Conservation (phyloP, 2,797 vertebrate species). For the Cercopithecus petaurista region DNA sequence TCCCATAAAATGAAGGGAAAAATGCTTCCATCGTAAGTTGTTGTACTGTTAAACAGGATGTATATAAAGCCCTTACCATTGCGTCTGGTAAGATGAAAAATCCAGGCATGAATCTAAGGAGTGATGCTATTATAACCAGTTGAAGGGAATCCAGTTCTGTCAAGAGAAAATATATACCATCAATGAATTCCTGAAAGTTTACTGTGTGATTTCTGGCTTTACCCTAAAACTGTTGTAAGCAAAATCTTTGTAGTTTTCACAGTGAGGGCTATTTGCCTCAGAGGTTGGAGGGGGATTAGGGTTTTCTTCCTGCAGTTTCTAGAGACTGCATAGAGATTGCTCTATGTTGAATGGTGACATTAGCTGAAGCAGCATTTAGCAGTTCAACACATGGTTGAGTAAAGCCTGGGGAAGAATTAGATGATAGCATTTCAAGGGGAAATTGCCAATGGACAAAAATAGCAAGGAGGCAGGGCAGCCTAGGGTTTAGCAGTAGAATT, state of each 20-base stretch:
- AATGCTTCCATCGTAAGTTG: constrained; percentile 16
- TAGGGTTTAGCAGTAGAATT: constrained; percentile 61
- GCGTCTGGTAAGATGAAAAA: background rate
- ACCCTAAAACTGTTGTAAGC: constrained; percentile 52
- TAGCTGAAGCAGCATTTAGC: constrained; percentile 77
- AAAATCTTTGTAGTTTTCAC: constrained; percentile 63
- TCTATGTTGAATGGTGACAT: constrained; percentile 64
- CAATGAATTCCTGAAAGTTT: constrained; percentile 43
- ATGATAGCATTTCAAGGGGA: constrained; percentile 72
- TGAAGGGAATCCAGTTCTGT: background rate
- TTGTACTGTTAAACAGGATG: background rate
- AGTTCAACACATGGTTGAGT: constrained; percentile 70
- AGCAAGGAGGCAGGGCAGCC: constrained; percentile 61
- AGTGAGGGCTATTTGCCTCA: constrained; percentile 51
- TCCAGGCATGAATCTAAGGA: constrained; percentile 35
- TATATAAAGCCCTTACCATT: constrained; percentile 30
- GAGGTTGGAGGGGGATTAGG: constrained; percentile 8
- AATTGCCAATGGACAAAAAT: constrained; percentile 73
- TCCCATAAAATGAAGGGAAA: constrained; percentile 18
- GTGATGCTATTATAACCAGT: background rate
- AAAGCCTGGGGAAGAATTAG: constrained; percentile 66
- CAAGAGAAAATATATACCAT: constrained; percentile 40
- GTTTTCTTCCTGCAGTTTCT: constrained; percentile 21
- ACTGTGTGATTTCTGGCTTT: constrained; percentile 51
- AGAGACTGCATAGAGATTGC: constrained; percentile 23